phyloP scores from a whole-genome alignment of 2,888 invertebrate genomes.

The Yponomeuta plumbellus region DNA sequence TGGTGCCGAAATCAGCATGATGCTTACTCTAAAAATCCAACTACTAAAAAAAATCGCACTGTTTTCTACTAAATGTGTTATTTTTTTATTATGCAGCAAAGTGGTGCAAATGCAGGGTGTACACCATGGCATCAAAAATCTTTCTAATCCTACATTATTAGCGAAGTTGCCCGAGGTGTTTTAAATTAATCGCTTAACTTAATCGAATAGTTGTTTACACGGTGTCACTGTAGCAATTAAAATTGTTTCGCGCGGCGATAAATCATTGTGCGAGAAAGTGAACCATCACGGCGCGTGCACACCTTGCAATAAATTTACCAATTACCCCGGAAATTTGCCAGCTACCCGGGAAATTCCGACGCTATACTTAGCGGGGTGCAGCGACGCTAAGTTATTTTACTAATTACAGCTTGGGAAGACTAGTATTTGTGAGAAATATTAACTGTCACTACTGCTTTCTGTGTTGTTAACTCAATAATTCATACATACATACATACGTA shows the following conservation, averaged over 20 bases:
- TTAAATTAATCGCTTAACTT: conserved; percentile 70
- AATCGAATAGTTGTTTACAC: conserved; percentile 77
- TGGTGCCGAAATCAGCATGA: too few species aligned
- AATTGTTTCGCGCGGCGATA: conserved; percentile 72
- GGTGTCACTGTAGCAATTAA: conserved; percentile 74
- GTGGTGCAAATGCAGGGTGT: too few species aligned
- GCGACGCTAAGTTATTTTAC: conserved; percentile 56
- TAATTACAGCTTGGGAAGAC: conserved; percentile 39
- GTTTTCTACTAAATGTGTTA: too few species aligned
- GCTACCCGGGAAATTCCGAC: conserved; percentile 17
- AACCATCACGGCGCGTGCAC: conserved; percentile 70
- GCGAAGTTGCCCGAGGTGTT: conserved; percentile 30
- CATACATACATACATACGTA: too few species aligned
- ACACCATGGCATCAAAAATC: neutral
- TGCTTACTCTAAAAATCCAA: too few species aligned
- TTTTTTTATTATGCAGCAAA: too few species aligned
- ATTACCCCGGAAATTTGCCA: conserved; percentile 47
- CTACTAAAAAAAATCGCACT: too few species aligned
- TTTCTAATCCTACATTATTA: conserved; percentile 6
- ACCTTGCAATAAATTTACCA: conserved; percentile 75
- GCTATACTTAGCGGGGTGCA: conserved; percentile 42
- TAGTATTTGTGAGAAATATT: too few species aligned
- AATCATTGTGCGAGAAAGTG: conserved; percentile 72
- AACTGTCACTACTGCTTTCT: too few species aligned
- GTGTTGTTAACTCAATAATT: too few species aligned